Percentiles rank a stretch among this genome's conserved stretches.
phyloP scores from a whole-genome alignment of 2,113 vertebrate species.

The Prochilodus magdalenae region DNA sequence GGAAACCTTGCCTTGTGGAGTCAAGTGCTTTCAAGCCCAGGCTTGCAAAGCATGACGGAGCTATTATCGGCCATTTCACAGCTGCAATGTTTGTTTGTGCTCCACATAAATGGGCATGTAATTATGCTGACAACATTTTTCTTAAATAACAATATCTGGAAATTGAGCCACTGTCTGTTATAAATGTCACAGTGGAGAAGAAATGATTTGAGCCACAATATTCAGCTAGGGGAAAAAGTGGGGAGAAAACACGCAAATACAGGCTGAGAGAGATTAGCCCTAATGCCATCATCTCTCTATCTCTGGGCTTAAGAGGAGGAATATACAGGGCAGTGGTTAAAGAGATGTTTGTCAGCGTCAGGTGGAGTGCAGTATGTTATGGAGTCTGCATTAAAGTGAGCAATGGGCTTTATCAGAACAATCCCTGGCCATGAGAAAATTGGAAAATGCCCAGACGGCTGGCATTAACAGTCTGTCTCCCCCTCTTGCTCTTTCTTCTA shows the following conservation, averaged over 20 bases:
- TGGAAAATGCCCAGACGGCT: slow-evolving; percentile 71
- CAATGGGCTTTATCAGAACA: slow-evolving; percentile 63
- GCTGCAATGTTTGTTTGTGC: slow-evolving; percentile 65
- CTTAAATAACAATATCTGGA: slow-evolving; percentile 61
- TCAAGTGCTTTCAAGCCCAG: slow-evolving; percentile 72
- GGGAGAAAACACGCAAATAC: background rate
- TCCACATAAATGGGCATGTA: slow-evolving; percentile 63
- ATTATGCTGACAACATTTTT: slow-evolving; percentile 65
- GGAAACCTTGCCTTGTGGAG: slow-evolving; percentile 69
- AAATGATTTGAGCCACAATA: slow-evolving; percentile 36
- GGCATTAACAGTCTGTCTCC: slow-evolving; percentile 63
- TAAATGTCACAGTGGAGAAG: slow-evolving; percentile 60
- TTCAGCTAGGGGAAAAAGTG: background rate
- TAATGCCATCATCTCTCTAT: slow-evolving; percentile 31
- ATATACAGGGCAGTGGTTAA: slow-evolving; percentile 71
- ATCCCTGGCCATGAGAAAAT: slow-evolving; percentile 65
- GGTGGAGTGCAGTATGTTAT: slow-evolving; percentile 64
- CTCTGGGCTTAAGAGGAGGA: slow-evolving; percentile 56
- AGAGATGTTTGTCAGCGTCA: slow-evolving; percentile 79
- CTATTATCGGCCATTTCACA: slow-evolving; percentile 73
- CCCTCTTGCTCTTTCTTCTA: slow-evolving; percentile 49
- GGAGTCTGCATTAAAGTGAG: slow-evolving; percentile 75
- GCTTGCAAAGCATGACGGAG: slow-evolving; percentile 64
- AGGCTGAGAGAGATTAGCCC: background rate
- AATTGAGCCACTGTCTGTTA: slow-evolving; percentile 52